phyloP scores from a whole-genome alignment of 2,797 vertebrate species.

The Erethizon dorsatum region DNA sequence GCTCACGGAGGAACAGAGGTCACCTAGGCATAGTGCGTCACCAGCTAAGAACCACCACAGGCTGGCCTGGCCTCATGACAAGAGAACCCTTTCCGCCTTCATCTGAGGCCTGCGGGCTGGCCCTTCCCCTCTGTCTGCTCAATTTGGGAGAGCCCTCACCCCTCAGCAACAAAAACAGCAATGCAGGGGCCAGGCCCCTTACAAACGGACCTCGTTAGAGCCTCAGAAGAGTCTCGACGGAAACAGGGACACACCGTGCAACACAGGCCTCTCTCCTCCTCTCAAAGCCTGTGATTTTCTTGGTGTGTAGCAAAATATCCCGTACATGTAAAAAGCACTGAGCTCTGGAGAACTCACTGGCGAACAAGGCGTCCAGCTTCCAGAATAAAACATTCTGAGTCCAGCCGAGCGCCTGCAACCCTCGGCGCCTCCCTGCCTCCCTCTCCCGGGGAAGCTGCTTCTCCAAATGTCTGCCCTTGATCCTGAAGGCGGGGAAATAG shows the following conservation, averaged over 20 bases:
- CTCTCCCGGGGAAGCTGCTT: not conserved
- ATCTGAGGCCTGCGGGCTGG: not conserved
- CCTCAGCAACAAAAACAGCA: not conserved
- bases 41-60: not conserved
- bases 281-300: not conserved
- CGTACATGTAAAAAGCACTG: not conserved
- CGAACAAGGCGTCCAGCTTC: not conserved
- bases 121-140: not conserved
- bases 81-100: not conserved
- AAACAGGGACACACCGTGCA: not conserved
- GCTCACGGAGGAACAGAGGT: not conserved
- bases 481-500: not conserved
- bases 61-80: not conserved
- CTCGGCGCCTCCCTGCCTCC: not conserved
- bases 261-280: not conserved
- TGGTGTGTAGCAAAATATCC: not conserved
- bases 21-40: not conserved
- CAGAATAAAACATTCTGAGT: not conserved
- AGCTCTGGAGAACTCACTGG: not conserved
- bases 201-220: not conserved
- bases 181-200: not conserved
- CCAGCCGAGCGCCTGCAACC: too few species aligned
- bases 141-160: not conserved
- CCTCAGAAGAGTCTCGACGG: not conserved
- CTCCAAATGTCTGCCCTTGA: not conserved